These are phyloP conservation scores for Phylloscopus whistleri DNA, from an alignment of 2,113 vertebrate species.

Conservation along the genomic window DNA sequence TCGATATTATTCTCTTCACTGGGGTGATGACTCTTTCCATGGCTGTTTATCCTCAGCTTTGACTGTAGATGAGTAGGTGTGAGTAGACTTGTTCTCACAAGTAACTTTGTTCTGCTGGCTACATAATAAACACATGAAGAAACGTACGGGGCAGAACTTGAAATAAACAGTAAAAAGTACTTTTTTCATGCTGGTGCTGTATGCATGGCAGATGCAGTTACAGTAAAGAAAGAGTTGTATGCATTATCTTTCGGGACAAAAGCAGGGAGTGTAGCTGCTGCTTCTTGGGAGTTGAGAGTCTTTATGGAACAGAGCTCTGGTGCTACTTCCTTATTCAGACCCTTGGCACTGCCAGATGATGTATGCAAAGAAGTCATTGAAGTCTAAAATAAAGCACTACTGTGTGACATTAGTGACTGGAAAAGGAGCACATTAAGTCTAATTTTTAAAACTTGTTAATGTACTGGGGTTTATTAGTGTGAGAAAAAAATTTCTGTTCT, in stretches of 20 bases:
- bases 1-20: neutral
- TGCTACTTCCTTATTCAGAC: conserved; percentile 22
- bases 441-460: neutral
- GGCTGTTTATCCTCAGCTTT: neutral
- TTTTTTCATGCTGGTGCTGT: neutral
- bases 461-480: neutral
- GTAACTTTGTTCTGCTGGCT: neutral
- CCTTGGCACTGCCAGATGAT: conserved; percentile 15
- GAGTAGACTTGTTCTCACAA: neutral
- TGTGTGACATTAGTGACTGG: neutral
- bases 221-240: conserved; percentile 35
- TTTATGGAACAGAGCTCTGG: conserved; percentile 40
- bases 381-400: neutral
- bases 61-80: neutral
- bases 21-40: neutral
- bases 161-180: neutral
- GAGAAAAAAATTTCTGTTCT: neutral
- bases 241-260: conserved; percentile 50
- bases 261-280: neutral
- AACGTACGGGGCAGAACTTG: neutral
- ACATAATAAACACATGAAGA: neutral
- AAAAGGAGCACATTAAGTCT: neutral
- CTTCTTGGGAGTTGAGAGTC: neutral
- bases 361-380: conserved; percentile 18
- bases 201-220: neutral